Conservation (phyloP, 2,797 vertebrate species). For the Crenichthys baileyi region DNA sequence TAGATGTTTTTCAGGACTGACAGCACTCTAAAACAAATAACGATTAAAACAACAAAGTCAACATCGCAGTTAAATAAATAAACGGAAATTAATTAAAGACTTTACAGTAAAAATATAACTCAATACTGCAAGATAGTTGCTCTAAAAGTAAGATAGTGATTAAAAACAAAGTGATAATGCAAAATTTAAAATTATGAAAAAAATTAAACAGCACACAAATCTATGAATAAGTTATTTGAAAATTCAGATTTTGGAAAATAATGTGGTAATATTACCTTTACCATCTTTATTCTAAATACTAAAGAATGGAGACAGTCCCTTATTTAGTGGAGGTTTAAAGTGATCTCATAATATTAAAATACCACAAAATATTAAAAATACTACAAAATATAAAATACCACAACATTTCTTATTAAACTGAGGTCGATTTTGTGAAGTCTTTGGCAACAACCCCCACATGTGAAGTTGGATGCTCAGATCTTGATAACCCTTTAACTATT, state of each 20-base stretch:
- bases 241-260: background rate
- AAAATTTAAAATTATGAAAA: background rate
- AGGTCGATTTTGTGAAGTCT: too few relatives aligned
- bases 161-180: background rate
- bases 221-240: background rate
- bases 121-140: too few relatives aligned
- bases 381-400: background rate
- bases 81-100: background rate
- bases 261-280: too few relatives aligned
- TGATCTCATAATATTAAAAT: background rate
- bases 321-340: background rate
- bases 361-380: too few relatives aligned
- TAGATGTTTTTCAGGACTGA: background rate
- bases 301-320: background rate
- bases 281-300: too few relatives aligned
- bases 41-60: background rate
- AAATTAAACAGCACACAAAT: background rate
- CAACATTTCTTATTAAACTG: too few relatives aligned
- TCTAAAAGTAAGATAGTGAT: background rate
- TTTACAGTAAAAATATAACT: background rate
- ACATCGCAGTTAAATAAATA: background rate
- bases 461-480: too few relatives aligned
- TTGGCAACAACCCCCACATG: too few relatives aligned
- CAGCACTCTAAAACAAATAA: background rate
- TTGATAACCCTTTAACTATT: too few relatives aligned